phyloP scores from a whole-genome alignment of 2,797 vertebrate genomes.

The Gymnoscopelus microlampas region DNA sequence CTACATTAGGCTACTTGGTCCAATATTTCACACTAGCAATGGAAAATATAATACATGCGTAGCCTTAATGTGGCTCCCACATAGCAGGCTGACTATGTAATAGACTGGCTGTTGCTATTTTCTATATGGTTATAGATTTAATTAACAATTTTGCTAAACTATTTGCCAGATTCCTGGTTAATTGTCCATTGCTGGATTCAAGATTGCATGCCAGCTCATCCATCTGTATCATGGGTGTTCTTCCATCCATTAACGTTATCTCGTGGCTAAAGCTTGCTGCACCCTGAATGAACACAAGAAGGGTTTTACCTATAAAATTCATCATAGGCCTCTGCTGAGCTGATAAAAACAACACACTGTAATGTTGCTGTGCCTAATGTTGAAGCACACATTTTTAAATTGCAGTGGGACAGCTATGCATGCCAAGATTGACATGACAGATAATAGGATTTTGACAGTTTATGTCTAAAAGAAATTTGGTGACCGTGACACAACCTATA shows the following conservation, averaged over 20 bases:
- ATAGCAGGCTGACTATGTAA: neutral
- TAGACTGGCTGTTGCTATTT: too few relatives aligned
- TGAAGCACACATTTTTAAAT: constrained; percentile 3
- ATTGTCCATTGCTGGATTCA: constrained; percentile 27
- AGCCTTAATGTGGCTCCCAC: neutral
- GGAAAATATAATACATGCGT: neutral
- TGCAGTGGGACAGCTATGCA: constrained; percentile 4
- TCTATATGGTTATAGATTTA: constrained; percentile 23
- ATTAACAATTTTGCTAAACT: constrained; percentile 24
- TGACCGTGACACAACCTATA: neutral
- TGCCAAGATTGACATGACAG: constrained; percentile 8
- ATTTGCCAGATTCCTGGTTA: constrained; percentile 48
- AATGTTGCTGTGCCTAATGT: neutral
- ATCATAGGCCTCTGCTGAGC: constrained; percentile 24
- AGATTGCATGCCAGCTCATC: constrained; percentile 27
- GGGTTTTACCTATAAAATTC: constrained; percentile 17
- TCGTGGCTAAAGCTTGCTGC: constrained; percentile 13
- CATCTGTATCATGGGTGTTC: constrained; percentile 12
- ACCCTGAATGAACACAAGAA: constrained; percentile 26
- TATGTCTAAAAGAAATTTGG: neutral
- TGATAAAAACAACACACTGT: constrained; percentile 1
- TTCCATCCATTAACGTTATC: constrained; percentile 33
- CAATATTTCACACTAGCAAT: neutral
- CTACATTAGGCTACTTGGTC: neutral
- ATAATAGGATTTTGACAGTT: constrained; percentile 8